Evolutionary conservation across 1,140 invertebrate species (phyloP).

Genomic region (Papilio helenus): DNA sequence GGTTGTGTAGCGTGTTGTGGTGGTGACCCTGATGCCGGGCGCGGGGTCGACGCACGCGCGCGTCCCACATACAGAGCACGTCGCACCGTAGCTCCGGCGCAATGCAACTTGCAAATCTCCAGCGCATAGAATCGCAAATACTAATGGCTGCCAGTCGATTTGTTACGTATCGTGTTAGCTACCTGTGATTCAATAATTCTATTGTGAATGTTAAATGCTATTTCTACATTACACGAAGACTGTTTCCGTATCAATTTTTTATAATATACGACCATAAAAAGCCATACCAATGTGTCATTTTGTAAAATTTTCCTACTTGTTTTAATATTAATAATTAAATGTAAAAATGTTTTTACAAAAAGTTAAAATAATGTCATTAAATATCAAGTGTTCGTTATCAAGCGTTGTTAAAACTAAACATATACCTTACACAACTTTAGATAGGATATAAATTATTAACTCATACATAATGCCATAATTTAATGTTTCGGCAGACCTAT

Average conservation of each 20-base stretch:
- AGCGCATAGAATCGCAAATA: conserved; percentile 65
- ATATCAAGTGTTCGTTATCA: conserved; percentile 14
- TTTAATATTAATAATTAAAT: background rate
- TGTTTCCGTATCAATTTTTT: background rate
- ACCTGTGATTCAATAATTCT: conserved; percentile 41
- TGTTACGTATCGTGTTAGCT: conserved; percentile 52
- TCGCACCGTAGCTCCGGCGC: conserved; percentile 53
- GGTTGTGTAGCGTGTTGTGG: conserved; percentile 47
- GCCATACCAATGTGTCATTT: background rate
- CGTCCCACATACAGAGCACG: conserved; percentile 74
- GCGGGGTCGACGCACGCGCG: conserved; percentile 72
- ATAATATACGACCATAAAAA: background rate
- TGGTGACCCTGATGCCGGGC: conserved; percentile 78
- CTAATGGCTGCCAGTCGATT: conserved; percentile 58
- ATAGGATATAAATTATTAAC: background rate
- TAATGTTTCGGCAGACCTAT: conserved; percentile 1
- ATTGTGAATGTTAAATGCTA: conserved; percentile 18
- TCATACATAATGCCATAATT: background rate
- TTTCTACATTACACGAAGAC: background rate
- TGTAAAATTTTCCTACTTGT: background rate
- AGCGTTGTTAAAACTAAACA: background rate
- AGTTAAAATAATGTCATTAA: background rate
- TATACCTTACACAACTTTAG: background rate
- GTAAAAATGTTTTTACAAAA: background rate
- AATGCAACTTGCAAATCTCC: conserved; percentile 73